A percentile compares a stretch with the other conserved stretches of the same genome.
phyloP scores from a whole-genome alignment of 2,113 vertebrate genomes.

The Gobiocypris rarus region DNA sequence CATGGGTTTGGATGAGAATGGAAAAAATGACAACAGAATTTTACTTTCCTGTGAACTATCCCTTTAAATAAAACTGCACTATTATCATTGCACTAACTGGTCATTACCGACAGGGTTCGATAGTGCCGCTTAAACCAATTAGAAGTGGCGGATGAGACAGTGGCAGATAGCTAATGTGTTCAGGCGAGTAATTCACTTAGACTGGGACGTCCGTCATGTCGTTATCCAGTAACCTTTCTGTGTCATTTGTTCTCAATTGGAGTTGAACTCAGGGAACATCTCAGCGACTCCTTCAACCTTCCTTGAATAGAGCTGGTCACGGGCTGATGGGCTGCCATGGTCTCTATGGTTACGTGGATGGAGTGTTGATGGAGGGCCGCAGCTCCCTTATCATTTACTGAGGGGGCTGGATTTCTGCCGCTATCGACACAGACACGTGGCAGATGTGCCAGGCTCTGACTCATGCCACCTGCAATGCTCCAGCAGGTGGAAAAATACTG shows the following conservation, averaged over 20 bases:
- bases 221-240: constrained; percentile 24
- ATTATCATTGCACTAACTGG: constrained; percentile 9
- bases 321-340: constrained; percentile 58
- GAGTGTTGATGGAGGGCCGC: constrained; percentile 56
- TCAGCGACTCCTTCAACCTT: constrained; percentile 38
- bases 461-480: constrained; percentile 48
- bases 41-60: not conserved
- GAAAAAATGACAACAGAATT: not conserved
- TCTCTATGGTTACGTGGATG: constrained; percentile 69
- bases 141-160: not conserved
- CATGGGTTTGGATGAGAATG: not conserved
- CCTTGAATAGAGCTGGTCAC: constrained; percentile 45
- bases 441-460: constrained; percentile 45
- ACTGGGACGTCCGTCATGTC: not conserved
- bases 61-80: not conserved
- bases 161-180: not conserved
- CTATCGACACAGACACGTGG: constrained; percentile 29
- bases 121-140: constrained; percentile 2
- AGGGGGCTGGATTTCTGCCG: constrained; percentile 36
- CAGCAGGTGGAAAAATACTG: constrained; percentile 50
- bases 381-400: constrained; percentile 40
- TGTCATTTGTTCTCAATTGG: constrained; percentile 45
- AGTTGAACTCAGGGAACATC: constrained; percentile 6
- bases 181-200: constrained; percentile 22
- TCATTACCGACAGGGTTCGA: not conserved